Evolutionary conservation across 2,113 vertebrate species (phyloP).

Genomic region (Condylura cristata): DNA sequence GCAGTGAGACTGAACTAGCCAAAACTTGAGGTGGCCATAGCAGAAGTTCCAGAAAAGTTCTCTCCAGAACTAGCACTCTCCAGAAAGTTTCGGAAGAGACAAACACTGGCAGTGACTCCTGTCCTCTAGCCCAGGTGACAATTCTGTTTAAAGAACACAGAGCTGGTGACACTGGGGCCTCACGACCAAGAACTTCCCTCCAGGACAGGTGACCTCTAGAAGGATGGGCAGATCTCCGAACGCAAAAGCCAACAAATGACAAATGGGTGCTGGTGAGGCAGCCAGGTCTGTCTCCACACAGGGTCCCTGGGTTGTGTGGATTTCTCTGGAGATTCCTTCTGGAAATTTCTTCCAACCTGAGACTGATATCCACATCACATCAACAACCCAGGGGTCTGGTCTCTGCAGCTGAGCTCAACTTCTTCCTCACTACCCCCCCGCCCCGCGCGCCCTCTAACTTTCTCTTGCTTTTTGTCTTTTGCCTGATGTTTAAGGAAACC

Average conservation of each 20-base stretch:
- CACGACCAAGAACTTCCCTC: not conserved
- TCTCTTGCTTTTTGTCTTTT: not conserved
- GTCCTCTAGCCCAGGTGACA: not conserved
- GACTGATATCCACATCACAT: rapidly evolving
- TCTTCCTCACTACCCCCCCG: no score
- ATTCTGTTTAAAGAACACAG: not conserved
- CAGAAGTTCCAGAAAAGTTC: no score
- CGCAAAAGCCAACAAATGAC: rapidly evolving
- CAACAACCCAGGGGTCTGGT: not conserved
- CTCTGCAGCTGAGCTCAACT: not conserved
- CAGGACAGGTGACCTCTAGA: not conserved
- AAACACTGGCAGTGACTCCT: not conserved
- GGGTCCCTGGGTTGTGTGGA: rapidly evolving
- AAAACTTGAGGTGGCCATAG: no score
- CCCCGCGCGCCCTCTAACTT: no score
- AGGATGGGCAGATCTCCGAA: not conserved
- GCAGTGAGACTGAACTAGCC: rapidly evolving
- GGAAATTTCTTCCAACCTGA: not conserved
- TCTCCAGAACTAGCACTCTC: rapidly evolving
- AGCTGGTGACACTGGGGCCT: not conserved
- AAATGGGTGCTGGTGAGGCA: rapidly evolving
- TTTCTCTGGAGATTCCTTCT: no score
- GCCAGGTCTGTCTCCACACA: rapidly evolving
- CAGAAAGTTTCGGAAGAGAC: no score
- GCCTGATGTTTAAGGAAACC: not conserved